Evolutionary conservation across 2,113 vertebrate species (phyloP).

Genomic region (Tenebrosternarchus preto): DNA sequence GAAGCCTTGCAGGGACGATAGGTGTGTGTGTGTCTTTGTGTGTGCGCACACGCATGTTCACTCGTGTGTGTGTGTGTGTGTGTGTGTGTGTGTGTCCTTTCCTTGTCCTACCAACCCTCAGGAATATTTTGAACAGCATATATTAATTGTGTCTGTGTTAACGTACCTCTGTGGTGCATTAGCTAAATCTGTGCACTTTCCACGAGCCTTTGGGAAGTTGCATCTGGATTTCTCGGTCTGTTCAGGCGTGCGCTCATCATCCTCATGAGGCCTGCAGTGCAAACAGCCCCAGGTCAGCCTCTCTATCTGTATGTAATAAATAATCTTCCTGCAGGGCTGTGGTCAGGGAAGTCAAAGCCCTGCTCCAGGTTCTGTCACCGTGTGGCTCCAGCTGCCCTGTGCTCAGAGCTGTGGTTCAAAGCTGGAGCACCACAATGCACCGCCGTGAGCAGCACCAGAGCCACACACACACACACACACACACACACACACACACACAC

Average conservation of each 20-base stretch:
- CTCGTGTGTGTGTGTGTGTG: not conserved
- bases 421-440: too few species aligned
- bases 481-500: conserved; percentile 1
- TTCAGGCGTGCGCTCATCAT: not conserved
- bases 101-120: not conserved
- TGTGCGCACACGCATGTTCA: not conserved
- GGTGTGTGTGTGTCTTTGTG: conserved; percentile 3
- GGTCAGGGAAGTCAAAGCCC: not conserved
- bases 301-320: not conserved
- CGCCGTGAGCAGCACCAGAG: not conserved
- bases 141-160: not conserved
- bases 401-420: not conserved
- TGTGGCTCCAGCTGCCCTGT: not conserved
- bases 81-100: not conserved
- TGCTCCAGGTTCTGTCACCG: not conserved
- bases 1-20: conserved; percentile 1
- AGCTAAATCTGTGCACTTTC: not conserved
- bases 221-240: not conserved
- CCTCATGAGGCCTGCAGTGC: not conserved
- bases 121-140: conserved; percentile 24
- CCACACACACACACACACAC: not conserved
- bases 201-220: not conserved
- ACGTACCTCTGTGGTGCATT: conserved; percentile 1
- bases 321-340: not conserved
- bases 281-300: not conserved